phyloP scores from a whole-genome alignment of 2,888 invertebrate genomes.

The Oscheius sp. region DNA sequence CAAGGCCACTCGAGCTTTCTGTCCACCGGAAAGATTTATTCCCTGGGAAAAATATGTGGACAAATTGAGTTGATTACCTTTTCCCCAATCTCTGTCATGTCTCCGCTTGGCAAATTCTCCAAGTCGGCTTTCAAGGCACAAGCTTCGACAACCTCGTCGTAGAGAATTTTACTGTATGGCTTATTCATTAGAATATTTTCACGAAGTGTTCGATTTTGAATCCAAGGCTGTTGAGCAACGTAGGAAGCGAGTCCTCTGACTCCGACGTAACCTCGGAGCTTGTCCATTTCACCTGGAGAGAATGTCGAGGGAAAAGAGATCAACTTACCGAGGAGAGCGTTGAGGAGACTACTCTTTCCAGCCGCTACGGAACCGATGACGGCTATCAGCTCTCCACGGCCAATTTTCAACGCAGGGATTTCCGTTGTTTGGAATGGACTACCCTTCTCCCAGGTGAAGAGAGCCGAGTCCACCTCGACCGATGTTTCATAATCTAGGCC shows the following conservation, averaged over 20 bases:
- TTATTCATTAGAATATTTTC: constrained; percentile 43
- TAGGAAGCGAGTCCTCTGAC: constrained; percentile 81
- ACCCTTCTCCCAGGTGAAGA: constrained; percentile 48
- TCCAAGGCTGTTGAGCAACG: constrained; percentile 97
- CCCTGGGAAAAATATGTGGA: constrained; percentile 49
- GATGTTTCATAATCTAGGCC: constrained; percentile 47
- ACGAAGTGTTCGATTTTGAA: constrained; percentile 83
- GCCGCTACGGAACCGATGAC: constrained; percentile 57
- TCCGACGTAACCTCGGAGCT: constrained; percentile 64
- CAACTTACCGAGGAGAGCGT: constrained; percentile 50
- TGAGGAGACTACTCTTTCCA: constrained; percentile 57
- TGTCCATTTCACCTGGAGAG: constrained; percentile 78
- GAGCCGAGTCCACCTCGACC: constrained; percentile 46
- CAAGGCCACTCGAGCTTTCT: constrained; percentile 83
- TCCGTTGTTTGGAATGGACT: constrained; percentile 41
- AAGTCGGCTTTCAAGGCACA: constrained; percentile 67
- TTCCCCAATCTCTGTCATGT: constrained; percentile 71
- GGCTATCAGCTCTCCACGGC: constrained; percentile 44
- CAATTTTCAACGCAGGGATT: constrained; percentile 40
- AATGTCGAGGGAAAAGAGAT: too few relatives aligned
- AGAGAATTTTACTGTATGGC: constrained; percentile 37
- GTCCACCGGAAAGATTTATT: constrained; percentile 71
- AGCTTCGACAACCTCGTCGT: constrained; percentile 42
- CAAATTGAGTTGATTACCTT: constrained; percentile 40
- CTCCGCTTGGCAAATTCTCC: constrained; percentile 63